A percentile compares a stretch with the other conserved stretches of the same genome.
Evolutionary conservation across 2,888 invertebrate species (phyloP).

Genomic region (Drosophila glabriapex): DNA sequence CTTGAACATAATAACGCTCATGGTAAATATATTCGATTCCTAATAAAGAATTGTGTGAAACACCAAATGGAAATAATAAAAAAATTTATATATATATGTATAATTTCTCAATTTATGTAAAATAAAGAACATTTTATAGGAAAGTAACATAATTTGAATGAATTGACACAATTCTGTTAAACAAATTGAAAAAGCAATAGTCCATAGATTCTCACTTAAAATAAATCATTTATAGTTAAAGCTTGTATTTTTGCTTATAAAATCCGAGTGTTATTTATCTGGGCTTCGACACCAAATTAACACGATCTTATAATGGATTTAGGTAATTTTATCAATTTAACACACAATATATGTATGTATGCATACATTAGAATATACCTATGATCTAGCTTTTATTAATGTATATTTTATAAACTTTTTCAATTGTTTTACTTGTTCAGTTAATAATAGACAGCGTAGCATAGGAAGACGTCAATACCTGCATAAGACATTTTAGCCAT

Average conservation of each 20-base stretch:
- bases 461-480: constrained; percentile 86
- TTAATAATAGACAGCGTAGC: constrained; percentile 86
- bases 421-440: constrained; percentile 78
- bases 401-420: constrained; percentile 79
- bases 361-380: constrained; percentile 75
- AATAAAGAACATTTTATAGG: neutral
- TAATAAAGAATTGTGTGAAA: neutral
- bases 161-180: neutral
- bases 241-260: constrained; percentile 46
- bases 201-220: constrained; percentile 65
- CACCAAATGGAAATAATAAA: neutral
- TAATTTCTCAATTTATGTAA: neutral
- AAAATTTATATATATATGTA: neutral
- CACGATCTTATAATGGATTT: constrained; percentile 34
- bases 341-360: constrained; percentile 66
- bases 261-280: constrained; percentile 44
- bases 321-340: constrained; percentile 26
- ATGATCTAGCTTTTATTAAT: constrained; percentile 75
- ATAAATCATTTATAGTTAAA: constrained; percentile 59
- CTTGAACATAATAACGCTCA: constrained; percentile 25
- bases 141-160: neutral
- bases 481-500: constrained; percentile 86
- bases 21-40: constrained; percentile 2
- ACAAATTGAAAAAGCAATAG: constrained; percentile 50
- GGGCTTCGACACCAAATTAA: constrained; percentile 21